Conservation (phyloP, 2,113 vertebrate species). For the Bubo scandiacus region DNA sequence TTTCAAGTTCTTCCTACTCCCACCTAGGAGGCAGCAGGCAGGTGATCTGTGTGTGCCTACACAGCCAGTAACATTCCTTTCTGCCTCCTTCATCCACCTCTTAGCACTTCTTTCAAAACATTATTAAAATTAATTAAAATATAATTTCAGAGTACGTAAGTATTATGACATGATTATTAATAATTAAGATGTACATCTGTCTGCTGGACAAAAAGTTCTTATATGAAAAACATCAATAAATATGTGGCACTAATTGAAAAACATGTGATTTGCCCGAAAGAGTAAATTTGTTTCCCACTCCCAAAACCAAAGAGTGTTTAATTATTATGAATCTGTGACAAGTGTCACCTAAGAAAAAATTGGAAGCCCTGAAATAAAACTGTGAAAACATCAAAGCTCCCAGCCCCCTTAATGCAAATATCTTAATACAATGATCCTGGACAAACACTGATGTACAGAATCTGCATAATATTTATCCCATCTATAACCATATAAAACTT, state of each 20-base stretch:
- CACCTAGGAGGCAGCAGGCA: background rate
- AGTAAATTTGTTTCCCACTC: background rate
- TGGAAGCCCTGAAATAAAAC: background rate
- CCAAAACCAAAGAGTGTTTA: background rate
- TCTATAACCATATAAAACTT: slow-evolving; percentile 47
- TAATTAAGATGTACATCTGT: background rate
- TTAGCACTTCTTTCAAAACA: background rate
- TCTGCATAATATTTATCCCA: background rate
- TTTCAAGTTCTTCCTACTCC: background rate
- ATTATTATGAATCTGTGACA: background rate
- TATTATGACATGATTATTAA: background rate
- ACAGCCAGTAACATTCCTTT: background rate
- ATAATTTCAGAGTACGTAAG: background rate
- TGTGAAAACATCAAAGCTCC: background rate
- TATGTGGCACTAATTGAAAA: background rate
- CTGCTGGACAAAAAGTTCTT: background rate
- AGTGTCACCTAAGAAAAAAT: background rate
- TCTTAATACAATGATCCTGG: background rate
- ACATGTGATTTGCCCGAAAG: background rate
- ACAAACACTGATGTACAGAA: background rate
- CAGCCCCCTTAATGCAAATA: background rate
- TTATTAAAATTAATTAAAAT: slow-evolving; percentile 35
- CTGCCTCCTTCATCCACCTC: background rate
- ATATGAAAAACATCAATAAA: background rate
- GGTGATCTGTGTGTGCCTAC: background rate